A percentile compares a stretch with the other conserved stretches of the same genome.
Evolutionary conservation across 2,797 vertebrate species (phyloP).

Genomic region (Clarias pachynema): DNA sequence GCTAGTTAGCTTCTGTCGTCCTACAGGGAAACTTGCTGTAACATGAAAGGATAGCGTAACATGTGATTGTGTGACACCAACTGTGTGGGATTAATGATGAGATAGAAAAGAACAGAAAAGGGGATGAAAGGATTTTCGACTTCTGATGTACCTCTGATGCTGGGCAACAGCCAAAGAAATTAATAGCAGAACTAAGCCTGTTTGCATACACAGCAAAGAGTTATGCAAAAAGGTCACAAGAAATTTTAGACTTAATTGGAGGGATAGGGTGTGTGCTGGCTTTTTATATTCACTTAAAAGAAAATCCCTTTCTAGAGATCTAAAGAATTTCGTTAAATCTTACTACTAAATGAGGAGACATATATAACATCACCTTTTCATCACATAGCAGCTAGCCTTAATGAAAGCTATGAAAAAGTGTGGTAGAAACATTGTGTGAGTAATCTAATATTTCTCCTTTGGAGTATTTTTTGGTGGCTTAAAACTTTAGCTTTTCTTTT

Average conservation of each 20-base stretch:
- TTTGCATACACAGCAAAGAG: background rate
- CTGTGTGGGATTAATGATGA: constrained; percentile 37
- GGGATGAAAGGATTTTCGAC: constrained; percentile 33
- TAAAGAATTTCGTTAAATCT: background rate
- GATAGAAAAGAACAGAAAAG: constrained; percentile 22
- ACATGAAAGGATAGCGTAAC: background rate
- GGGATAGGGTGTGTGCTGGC: background rate
- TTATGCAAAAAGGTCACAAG: constrained; percentile 1
- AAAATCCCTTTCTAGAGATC: constrained; percentile 12
- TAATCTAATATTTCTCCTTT: background rate
- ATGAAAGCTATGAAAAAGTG: constrained; percentile 31
- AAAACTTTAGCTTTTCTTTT: background rate
- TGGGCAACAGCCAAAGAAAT: constrained; percentile 4
- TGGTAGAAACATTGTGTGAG: background rate
- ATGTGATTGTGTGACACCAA: constrained; percentile 29
- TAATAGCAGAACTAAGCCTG: constrained; percentile 14
- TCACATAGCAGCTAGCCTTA: constrained; percentile 7
- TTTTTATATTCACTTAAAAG: constrained; percentile 18
- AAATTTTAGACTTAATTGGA: constrained; percentile 26
- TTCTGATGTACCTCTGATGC: constrained; percentile 37
- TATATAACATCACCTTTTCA: constrained; percentile 19
- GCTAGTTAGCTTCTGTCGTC: background rate
- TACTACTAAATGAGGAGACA: constrained; percentile 1
- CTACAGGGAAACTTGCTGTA: background rate
- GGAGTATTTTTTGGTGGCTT: background rate